Evolutionary conservation across 2,113 vertebrate genomes (phyloP).

Genomic region (Dryoscopus gambensis): DNA sequence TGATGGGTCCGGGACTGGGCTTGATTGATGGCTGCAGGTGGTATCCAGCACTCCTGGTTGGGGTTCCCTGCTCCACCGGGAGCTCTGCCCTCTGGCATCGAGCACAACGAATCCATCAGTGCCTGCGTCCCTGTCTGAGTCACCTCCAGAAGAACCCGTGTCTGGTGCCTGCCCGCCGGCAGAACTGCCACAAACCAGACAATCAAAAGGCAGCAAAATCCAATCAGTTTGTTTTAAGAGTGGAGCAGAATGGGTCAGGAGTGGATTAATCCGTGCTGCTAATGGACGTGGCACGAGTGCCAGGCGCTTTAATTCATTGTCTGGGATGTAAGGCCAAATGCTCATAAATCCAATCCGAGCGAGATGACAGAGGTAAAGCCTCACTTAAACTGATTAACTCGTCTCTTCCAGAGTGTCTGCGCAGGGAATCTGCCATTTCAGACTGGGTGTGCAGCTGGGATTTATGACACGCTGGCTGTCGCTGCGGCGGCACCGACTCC

Average conservation of each 20-base stretch:
- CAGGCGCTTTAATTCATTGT: not conserved
- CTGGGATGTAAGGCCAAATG: not conserved
- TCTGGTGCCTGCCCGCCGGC: not conserved
- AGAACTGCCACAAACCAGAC: not conserved
- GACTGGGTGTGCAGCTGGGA: not conserved
- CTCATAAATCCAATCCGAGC: conserved; percentile 17
- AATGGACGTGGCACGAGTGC: not conserved
- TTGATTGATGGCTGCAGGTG: not conserved
- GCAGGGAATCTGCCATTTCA: not conserved
- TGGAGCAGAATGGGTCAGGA: not conserved
- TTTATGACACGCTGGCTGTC: not conserved
- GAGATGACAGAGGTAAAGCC: conserved; percentile 1
- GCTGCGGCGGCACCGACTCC: not conserved
- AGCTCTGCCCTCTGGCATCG: accelerated
- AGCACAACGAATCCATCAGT: accelerated
- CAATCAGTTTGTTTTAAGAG: not conserved
- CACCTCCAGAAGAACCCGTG: not conserved
- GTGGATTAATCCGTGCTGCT: not conserved
- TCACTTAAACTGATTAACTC: conserved; percentile 30
- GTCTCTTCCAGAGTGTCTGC: not conserved
- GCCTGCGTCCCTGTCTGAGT: not conserved
- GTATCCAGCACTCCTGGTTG: not conserved
- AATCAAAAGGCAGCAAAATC: not conserved
- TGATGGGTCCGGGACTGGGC: not conserved
- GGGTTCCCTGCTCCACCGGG: not conserved